Base-by-base conservation (phyloP, 1,140 invertebrate genomes). In the Pogonognathellus flavescens region DNA sequence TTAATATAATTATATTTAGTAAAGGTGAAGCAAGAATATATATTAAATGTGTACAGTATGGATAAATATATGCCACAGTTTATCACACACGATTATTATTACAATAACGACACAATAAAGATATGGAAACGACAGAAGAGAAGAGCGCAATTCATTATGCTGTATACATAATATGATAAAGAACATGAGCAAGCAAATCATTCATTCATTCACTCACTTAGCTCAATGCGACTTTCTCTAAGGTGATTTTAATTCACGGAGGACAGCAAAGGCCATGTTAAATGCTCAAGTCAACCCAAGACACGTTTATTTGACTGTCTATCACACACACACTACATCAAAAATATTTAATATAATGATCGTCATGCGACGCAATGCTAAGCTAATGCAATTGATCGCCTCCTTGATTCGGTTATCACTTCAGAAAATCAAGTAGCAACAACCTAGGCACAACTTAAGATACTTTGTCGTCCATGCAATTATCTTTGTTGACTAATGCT, bases 341-440 rank as follows among this genome's bases (percentile, higher is more conserved):
- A 66, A 4, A 66, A 22, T 22, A n/a, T 66, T 18, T 10, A 16
- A 76, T 76, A 76, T 76, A 76, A 76, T 76, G 41, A 31, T 76
- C 41, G n/a, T 76, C 70, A 76, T 49, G 70, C 70, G 31, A 76
- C 41, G 70, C 70, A 76, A 41, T 41, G 31, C 25, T 11, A 76
- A 49, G 70, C 70, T 76, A 76, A 57, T 82, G 80, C 80, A 82
- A 82, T 82, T 59, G 80, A 82, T 82, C 80, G 55, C 52, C 52
- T 82, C 52, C 20, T 82, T 82, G 80, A 82, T 82, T 82, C 52
- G 52, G 80, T 82, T 82, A 82, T 82, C 80, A 52, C 80, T 82
- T 76, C n/a, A 59, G 80, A 82, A 59, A 82, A 82, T 82, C 80
- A 82, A 59, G 80, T 82, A 82, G 80, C 80, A 82, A 52, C 25